Evolutionary conservation across 2,888 invertebrate species (phyloP), one percentile per base, ranked within the genome.

Genomic region (Sphaerophoria taeniata): DNA sequence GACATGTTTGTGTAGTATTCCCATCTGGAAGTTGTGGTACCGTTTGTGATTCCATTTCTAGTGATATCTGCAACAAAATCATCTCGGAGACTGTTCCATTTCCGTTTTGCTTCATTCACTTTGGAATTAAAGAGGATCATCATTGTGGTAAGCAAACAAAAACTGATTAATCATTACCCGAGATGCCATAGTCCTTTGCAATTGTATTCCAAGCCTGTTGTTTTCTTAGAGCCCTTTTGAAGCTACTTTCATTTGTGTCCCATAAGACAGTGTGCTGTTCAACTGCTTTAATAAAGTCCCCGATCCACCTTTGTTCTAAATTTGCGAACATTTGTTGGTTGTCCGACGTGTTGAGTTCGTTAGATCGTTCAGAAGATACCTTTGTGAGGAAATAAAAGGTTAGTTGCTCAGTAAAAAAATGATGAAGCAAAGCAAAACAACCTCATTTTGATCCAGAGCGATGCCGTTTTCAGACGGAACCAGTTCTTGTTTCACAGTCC

Each of bases 161-260:
- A 49, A 3, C 4, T 31, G 11, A 6, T 49, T 16, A 6, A 3
- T 65, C 11, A 4, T 49, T 49, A 65, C 65, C 49, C 0, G 49
- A 65, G 16, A 65, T 11, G 3, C 16, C 43, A 16, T 34, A 63
- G 9, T 49, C 34, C 5, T 65, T 65, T 6, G 65, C 65, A 65
- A 65, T 65, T 11, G 2, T 36, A 65, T 65, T 65, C 65, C 65
- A 65, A 16, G 47, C 65, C 49, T 65, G 65, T 49, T 65, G 65
- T 6, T 34, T 49, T 65, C 49, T 49, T 0, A 65, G 34, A 14
- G 49, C 4, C 3, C 36, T 65, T 34, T 36, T 65, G 36, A 34
- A 65, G 11, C 49, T 65, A 14, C 0, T 16, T 9, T 65, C 49
- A 4, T 11, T 49, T 16, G 49, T 34, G 16, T 65, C 49, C 65